Base-by-base conservation (phyloP, 2,888 invertebrate genomes). In the Melangyna quadrimaculata region DNA sequence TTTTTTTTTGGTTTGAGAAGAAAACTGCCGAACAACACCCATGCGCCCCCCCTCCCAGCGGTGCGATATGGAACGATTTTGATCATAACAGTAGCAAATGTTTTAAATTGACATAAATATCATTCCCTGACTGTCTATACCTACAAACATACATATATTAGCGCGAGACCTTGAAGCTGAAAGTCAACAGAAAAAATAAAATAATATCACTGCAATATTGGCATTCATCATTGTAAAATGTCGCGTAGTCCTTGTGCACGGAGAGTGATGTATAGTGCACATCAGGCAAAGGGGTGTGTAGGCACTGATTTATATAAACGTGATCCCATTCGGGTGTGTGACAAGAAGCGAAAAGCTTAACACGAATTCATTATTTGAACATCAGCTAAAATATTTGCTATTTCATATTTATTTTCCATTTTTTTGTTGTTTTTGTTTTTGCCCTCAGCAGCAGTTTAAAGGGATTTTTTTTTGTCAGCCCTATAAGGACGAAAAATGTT, bases 291-390 rank as follows among this genome's bases (percentile, higher is more conserved):
- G 65, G 72, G n/a, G n/a, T n/a, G n/a, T n/a, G n/a, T n/a, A n/a
- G n/a, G 63, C 43, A 45, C 82, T 51, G 67, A 69, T 72, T 61
- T 78, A 40, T 43, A 69, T n/a, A 29, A 29, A 29, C 55, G 55
- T 78, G 65, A 65, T 78, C 70, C 48, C 40, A 61, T 57, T 71
- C 55, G 19, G 19, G 29, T 59, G 57, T 63, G 53, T 74, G 65
- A 32, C 40, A 74, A 67, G 45, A 57, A 63, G 61, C 45, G n/a
- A 73, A 78, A 72, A 63, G 17, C 73, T 82, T 74, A 70, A 74
- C 83, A 74, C 83, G 70, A 48, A 74, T 79, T 73, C 57, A 83
- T 65, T 83, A 74, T 83, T 83, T 83, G 83, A 74, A 74, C 79
- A 83, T 71, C 78, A 83, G 79, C 74, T 74, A 67, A 65, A 74